Evolutionary conservation across 2,797 vertebrate genomes (phyloP).

Genomic region (Chaenodraco wilsoni): DNA sequence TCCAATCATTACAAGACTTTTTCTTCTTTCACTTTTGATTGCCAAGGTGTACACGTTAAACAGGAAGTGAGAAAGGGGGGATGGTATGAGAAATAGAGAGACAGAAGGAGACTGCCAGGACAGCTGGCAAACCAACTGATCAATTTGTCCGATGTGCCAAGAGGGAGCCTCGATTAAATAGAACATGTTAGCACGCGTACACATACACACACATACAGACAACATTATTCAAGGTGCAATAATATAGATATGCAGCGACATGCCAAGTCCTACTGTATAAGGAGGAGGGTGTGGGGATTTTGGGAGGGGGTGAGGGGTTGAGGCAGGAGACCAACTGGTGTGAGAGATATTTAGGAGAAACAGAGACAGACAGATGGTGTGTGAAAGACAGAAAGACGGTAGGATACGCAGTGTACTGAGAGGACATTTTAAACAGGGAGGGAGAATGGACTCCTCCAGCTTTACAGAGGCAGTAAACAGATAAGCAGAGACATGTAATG

Average conservation of each 20-base stretch:
- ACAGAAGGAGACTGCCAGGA: slow-evolving; percentile 69
- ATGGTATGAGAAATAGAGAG: slow-evolving; percentile 41
- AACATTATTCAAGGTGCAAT: slow-evolving; percentile 50
- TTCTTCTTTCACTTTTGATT: slow-evolving; percentile 18
- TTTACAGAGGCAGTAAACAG: slow-evolving; percentile 40
- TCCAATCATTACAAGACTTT: slow-evolving; percentile 21
- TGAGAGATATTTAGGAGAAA: slow-evolving; percentile 29
- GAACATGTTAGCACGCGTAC: slow-evolving; percentile 47
- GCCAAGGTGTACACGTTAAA: slow-evolving; percentile 35
- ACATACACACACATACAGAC: slow-evolving; percentile 3
- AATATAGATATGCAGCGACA: slow-evolving; percentile 57
- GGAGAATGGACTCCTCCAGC: slow-evolving; percentile 28
- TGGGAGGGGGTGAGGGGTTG: neutral
- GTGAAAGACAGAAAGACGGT: slow-evolving; percentile 43
- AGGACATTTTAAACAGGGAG: slow-evolving; percentile 30
- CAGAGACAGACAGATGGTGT: slow-evolving; percentile 49
- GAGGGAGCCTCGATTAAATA: slow-evolving; percentile 67
- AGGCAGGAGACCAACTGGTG: slow-evolving; percentile 32
- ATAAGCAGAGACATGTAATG: slow-evolving; percentile 11
- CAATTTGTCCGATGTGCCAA: slow-evolving; percentile 72
- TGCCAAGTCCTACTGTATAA: slow-evolving; percentile 35
- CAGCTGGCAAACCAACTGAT: slow-evolving; percentile 76
- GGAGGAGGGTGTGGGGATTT: neutral
- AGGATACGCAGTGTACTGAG: slow-evolving; percentile 30
- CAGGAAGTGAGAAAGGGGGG: slow-evolving; percentile 30